Evolutionary conservation across 2,888 invertebrate species (phyloP), one percentile per base, ranked within the genome.

Genomic region (Chironomus tentans): DNA sequence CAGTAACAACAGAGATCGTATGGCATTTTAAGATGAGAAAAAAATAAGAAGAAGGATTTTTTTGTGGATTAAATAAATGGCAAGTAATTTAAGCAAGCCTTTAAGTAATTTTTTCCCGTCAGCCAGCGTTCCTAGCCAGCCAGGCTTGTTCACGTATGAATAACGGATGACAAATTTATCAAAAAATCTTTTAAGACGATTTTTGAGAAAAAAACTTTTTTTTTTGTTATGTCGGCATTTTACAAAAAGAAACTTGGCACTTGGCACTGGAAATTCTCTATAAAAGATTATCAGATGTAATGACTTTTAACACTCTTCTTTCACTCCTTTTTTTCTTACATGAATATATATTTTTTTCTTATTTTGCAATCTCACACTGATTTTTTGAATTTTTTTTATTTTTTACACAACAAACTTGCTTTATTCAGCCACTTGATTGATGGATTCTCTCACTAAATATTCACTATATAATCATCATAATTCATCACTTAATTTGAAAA

Each of bases 101-200:
- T 56, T 18, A 38, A 38, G 38, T 38, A 38, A 38, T 38, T 38
- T 38, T 38, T 38, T 10, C 38, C 38, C 38, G 38, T 38, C 38
- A 38, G n/a, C 38, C 2, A 38, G 38, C 28, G 28, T 50, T 15
- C 15, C 50, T 50, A 50, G 18, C 15, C 21, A 13, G 18, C 4
- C 62, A 3, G n/a, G n/a, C n/a, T n/a, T n/a, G n/a, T n/a, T n/a
- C n/a, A 13, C 38, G 7, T 70, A 7, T 18, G 15, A 46, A 70
- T 70, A 70, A 70, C 70, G 70, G 70, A 70, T 70, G 70, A 70
- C 70, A 70, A 70, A 70, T 70, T 70, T 70, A 70, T 70, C 70
- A 18, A 46, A 70, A 22, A 38, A 10, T 22, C 22, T 68, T 47
- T 47, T 69, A 47, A 69, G 69, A 46, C 6, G 69, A 70, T 70